These are phyloP conservation scores for Nephrotoma flavescens DNA, from an alignment of 2,888 invertebrate species.

Conservation along the genomic window DNA sequence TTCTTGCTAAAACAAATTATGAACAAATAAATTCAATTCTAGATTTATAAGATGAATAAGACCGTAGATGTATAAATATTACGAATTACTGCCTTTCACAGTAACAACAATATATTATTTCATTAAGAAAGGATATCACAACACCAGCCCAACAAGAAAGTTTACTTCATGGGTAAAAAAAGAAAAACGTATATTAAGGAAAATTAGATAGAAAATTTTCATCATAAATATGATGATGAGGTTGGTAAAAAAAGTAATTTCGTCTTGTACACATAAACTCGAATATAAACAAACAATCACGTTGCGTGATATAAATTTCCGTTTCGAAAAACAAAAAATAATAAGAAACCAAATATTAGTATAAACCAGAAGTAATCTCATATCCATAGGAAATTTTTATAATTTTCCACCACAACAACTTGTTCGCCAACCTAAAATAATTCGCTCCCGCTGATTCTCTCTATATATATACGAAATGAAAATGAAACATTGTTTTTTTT, in stretches of 20 bases:
- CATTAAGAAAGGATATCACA: neutral
- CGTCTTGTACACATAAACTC: neutral
- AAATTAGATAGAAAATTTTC: neutral
- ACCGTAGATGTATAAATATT: neutral
- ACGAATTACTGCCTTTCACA: neutral
- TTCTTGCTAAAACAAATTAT: too few species aligned
- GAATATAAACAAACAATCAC: neutral
- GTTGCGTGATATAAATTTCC: neutral
- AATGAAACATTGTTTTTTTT: neutral
- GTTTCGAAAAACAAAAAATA: neutral
- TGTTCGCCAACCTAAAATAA: neutral
- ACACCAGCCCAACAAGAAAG: neutral
- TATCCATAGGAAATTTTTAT: neutral
- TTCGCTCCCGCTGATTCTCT: neutral
- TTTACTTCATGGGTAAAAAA: neutral
- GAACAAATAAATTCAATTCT: too few species aligned
- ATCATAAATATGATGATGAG: neutral
- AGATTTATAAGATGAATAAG: too few species aligned
- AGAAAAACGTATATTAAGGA: neutral
- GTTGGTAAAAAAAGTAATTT: neutral
- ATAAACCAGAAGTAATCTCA: neutral
- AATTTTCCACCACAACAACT: neutral
- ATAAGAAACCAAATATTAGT: neutral
- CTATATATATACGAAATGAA: too few species aligned
- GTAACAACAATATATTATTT: neutral